Evolutionary conservation across 35 echinoderm and acorn worm genomes (phyloP).

Genomic region (Acanthaster planci): DNA sequence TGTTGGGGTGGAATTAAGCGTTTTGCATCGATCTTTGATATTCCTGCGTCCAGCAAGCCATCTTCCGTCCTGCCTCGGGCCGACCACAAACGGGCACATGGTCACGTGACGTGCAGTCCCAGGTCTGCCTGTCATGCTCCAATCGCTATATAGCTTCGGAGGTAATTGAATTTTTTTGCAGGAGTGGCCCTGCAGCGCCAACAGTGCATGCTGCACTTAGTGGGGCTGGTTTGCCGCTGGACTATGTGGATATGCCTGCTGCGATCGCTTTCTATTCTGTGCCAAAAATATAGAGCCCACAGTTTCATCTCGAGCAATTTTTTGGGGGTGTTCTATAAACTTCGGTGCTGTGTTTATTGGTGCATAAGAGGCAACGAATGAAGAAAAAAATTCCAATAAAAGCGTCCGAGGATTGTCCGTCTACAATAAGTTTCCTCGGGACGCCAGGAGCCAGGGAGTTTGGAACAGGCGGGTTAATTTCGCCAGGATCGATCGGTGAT

Average conservation of each 20-base stretch:
- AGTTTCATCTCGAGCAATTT: too few relatives aligned
- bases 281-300: too few relatives aligned
- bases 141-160: conserved; percentile 6
- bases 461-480: background rate
- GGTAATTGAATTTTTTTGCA: conserved; percentile 21
- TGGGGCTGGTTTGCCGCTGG: too few relatives aligned
- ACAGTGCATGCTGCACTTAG: background rate
- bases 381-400: background rate
- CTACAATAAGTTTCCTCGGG: background rate
- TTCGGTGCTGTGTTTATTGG: too few relatives aligned
- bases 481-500: conserved; percentile 11
- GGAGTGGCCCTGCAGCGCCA: conserved; percentile 5
- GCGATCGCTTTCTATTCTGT: too few relatives aligned
- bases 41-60: too few relatives aligned
- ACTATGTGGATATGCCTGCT: too few relatives aligned
- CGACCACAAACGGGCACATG: background rate
- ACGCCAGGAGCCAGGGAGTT: conserved; percentile 1
- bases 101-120: background rate
- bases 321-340: too few relatives aligned
- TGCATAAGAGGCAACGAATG: too few relatives aligned
- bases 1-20: too few relatives aligned
- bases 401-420: background rate
- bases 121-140: background rate
- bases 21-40: too few relatives aligned
- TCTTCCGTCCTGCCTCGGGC: too few relatives aligned